Base-by-base conservation (phyloP, 2,113 vertebrate species). In the Polypterus senegalus region DNA sequence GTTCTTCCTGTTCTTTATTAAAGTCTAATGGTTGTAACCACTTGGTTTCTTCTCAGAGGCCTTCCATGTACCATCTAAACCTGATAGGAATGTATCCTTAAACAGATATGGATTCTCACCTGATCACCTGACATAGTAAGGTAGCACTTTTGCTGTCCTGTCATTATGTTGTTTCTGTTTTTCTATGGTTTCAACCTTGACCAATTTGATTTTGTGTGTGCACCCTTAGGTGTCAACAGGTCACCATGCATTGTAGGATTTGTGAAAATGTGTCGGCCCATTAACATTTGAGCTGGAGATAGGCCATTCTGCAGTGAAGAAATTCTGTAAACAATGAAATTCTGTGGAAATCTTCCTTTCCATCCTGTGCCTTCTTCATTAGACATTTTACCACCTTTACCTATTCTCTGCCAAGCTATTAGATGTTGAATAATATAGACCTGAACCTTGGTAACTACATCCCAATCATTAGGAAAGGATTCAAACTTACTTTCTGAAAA, bases 251-350 rank as follows among this genome's bases (percentile, higher is more conserved):
- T 54, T 4, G 64, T 47, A 5, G 66, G 48, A 27, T 71, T 66
- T 6, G 58, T 63, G 6, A 47, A 6, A 46, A 69, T 62, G 9
- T n/a, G 3, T 10, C 9, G 10, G 11, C 59, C 70, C 69, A 71
- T 64, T 46, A 68, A 43, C 66, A 66, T 69, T 9, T 69, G 70
- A 4, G 67, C 64, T 63, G 66, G 69, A 1, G 64, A 71, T 10
- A 68, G 45, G 3, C 63, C 66, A 5, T 66, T 71, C 57, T 68
- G 51, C 47, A 68, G 27, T 5, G 59, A 64, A 10, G 66, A 54
- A 54, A 64, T 64, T 5, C 59, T 8, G 57, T 66, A 64, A 6
- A 71, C 66, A 61, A 66, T 61, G 3, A 66, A 45, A n/a, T 65
- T 2, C 47, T 52, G 2, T 62, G 59, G 46, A 63, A 67, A 55